These are phyloP conservation scores for Myotis brandtii DNA, from an alignment of 2,113 vertebrate genomes.

Conservation along the genomic window DNA sequence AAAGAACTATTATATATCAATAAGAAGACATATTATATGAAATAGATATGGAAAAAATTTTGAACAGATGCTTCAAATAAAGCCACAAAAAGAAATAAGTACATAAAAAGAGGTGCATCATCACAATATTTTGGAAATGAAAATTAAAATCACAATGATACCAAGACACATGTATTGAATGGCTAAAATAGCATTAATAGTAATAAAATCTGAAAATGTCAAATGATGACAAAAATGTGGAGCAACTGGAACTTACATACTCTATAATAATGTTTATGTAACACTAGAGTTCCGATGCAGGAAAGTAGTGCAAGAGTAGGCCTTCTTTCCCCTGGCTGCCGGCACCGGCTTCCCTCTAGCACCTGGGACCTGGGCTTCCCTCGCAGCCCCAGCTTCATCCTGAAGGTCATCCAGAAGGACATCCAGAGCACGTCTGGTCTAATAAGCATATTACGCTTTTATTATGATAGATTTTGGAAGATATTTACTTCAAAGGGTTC, in stretches of 20 bases:
- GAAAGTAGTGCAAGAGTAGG: no score
- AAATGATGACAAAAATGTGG: background rate
- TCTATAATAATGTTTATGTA: background rate
- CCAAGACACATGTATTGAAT: background rate
- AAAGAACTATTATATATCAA: background rate
- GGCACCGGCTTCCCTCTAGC: no score
- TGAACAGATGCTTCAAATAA: conserved; percentile 18
- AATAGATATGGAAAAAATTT: background rate
- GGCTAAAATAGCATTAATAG: background rate
- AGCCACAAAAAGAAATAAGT: background rate
- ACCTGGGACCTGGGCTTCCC: no score
- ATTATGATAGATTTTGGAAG: background rate
- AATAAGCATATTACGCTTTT: no score
- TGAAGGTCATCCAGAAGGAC: no score
- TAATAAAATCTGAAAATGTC: conserved; percentile 9
- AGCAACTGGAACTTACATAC: background rate
- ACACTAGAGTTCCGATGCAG: no score
- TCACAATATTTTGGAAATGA: background rate
- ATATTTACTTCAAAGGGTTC: background rate
- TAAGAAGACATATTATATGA: background rate
- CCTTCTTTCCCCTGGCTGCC: no score
- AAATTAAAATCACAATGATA: conserved; percentile 16
- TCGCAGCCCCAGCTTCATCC: no score
- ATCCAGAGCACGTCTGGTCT: no score
- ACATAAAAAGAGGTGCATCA: background rate